Conservation (phyloP, 2,888 invertebrate species). For the Andrena bucephala region DNA sequence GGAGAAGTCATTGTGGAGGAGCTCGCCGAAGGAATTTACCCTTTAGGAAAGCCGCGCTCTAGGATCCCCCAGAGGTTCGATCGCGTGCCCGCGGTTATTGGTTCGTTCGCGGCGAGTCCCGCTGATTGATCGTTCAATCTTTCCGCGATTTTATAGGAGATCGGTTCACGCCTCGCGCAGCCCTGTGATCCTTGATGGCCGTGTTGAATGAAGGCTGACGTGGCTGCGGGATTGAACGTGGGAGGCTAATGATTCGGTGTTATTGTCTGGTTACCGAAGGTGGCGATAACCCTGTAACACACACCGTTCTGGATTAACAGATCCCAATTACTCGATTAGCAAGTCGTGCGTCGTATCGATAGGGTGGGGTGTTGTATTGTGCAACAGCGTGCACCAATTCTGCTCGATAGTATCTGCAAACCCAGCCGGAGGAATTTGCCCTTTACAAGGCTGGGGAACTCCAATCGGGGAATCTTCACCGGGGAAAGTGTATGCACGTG, state of each 20-base stretch:
- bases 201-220: neutral
- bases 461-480: constrained; percentile 1
- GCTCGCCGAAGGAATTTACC: constrained; percentile 50
- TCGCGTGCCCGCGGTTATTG: neutral
- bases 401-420: constrained; percentile 26
- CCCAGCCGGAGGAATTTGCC: constrained; percentile 63
- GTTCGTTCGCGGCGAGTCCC: neutral
- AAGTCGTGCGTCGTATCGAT: too few species aligned
- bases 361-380: constrained; percentile 7
- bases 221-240: neutral
- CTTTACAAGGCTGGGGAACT: constrained; percentile 50
- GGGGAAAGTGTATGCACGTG: constrained; percentile 7
- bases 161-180: neutral
- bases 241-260: neutral
- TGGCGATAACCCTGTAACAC: neutral
- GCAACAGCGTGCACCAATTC: constrained; percentile 35
- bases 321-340: too few species aligned
- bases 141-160: neutral
- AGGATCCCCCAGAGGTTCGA: neutral
- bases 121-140: constrained; percentile 1
- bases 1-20: constrained; percentile 39
- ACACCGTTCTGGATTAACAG: too few species aligned
- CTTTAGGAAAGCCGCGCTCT: constrained; percentile 51
- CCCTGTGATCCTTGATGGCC: neutral
- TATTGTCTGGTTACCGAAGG: neutral